A percentile compares a stretch with the other conserved stretches of the same genome.
Evolutionary conservation across 2,797 vertebrate species (phyloP).

Genomic region (Austrolebias charrua): DNA sequence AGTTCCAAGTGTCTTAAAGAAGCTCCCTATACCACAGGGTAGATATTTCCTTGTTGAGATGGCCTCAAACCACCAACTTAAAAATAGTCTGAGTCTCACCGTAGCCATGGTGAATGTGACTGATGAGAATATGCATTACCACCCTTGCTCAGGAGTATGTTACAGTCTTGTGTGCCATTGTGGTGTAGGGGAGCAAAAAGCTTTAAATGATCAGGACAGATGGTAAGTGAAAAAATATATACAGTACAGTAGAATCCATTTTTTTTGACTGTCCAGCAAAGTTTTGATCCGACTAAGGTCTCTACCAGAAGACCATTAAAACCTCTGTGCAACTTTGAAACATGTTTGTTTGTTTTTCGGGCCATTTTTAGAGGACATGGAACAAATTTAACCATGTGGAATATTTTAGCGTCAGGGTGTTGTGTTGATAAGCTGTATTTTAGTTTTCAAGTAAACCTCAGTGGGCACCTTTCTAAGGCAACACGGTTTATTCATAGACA

Average conservation of each 20-base stretch:
- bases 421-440: slow-evolving; percentile 75
- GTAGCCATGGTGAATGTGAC: slow-evolving; percentile 65
- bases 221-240: slow-evolving; percentile 5
- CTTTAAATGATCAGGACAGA: slow-evolving; percentile 22
- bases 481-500: slow-evolving; percentile 70
- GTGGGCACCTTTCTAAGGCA: slow-evolving; percentile 56
- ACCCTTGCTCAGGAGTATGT: slow-evolving; percentile 46
- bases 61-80: slow-evolving; percentile 73
- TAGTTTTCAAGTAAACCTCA: slow-evolving; percentile 71
- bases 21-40: slow-evolving; percentile 72
- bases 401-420: slow-evolving; percentile 49
- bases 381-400: slow-evolving; percentile 60
- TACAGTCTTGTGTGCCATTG: slow-evolving; percentile 48
- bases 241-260: neutral
- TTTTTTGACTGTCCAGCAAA: neutral
- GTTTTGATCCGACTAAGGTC: slow-evolving; percentile 15
- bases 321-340: slow-evolving; percentile 36
- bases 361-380: slow-evolving; percentile 40
- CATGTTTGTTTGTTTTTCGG: slow-evolving; percentile 66
- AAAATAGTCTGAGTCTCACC: slow-evolving; percentile 67
- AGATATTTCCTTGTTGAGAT: slow-evolving; percentile 78
- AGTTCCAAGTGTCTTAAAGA: slow-evolving; percentile 75
- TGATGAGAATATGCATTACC: slow-evolving; percentile 63
- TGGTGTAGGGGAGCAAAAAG: slow-evolving; percentile 36
- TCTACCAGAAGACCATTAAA: slow-evolving; percentile 21